Base-by-base conservation (phyloP, 2,797 vertebrate species). In the Chrosomus eos region DNA sequence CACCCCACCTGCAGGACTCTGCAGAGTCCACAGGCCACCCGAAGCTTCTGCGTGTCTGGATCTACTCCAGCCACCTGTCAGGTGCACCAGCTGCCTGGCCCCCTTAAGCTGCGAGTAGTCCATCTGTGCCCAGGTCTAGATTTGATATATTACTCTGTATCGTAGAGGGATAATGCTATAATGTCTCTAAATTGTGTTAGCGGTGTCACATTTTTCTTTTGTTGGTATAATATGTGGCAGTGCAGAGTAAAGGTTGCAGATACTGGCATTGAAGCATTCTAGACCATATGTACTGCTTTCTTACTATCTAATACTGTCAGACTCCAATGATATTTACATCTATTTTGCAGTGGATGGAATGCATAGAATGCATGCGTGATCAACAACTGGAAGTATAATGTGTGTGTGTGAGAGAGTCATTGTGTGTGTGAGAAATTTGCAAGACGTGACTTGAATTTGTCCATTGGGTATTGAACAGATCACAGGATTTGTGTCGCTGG, bases 1-100 rank as follows among this genome's bases (percentile, higher is more conserved):
- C 55, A 85, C n/a, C 81, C 53, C 82, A 74, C 38, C 81, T 81
- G 73, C 76, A 86, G 77, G 86, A 67, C 28, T 83, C 85, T 9
- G 45, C 77, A 81, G 64, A 73, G 70, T 82, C 84, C 73, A 70
- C 58, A 53, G 88, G 77, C 85, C 88, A 85, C 76, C 85, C 72
- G 68, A 80, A 71, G 77, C 81, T 51, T 71, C 58, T 74, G 85
- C n/a, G 3, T 48, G 81, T 87, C 87, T 93, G 93, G 93, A 93
- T 89, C 58, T 71, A 72, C 89, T 86, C 90, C 89, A 91, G 88
- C 73, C 90, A 80, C 90, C 93, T 92, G 90, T 91, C 90, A 90
- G 88, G 89, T 90, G 81, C 85, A 89, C 91, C 93, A 94, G 93
- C 92, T 94, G 94, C 90, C 81, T 86, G 80, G 80, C 82, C 84